These are phyloP conservation scores for Lysiphlebus fabarum DNA, from an alignment of 1,140 invertebrate species.

Conservation along the genomic window DNA sequence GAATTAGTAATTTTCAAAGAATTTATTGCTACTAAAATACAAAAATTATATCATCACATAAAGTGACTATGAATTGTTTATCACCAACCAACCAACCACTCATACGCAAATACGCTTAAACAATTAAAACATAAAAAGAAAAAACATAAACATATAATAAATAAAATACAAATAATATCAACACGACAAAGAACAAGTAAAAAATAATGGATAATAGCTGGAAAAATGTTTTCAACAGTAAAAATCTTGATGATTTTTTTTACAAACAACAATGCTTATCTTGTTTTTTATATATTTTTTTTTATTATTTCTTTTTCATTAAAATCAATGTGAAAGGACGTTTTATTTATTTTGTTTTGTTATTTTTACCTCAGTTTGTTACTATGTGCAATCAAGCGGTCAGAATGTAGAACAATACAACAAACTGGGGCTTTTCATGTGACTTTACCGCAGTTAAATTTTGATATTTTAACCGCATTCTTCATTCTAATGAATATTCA, in stretches of 20 bases:
- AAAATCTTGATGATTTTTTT: slow-evolving; percentile 16
- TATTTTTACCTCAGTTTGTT: background rate
- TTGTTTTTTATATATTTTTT: background rate
- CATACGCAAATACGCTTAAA: too few relatives aligned
- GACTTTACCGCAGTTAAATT: slow-evolving; percentile 6
- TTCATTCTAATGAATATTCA: slow-evolving; percentile 3
- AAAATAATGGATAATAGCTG: background rate
- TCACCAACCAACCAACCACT: too few relatives aligned
- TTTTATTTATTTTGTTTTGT: slow-evolving; percentile 3
- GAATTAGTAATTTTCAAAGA: too few relatives aligned
- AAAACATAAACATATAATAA: too few relatives aligned
- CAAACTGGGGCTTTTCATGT: slow-evolving; percentile 9
- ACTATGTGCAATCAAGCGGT: background rate
- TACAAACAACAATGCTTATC: slow-evolving; percentile 6
- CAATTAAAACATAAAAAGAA: too few relatives aligned
- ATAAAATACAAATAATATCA: too few relatives aligned
- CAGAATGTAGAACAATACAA: slow-evolving; percentile 13
- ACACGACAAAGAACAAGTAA: too few relatives aligned
- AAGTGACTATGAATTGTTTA: too few relatives aligned
- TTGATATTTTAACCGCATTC: slow-evolving; percentile 13
- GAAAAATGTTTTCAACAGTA: slow-evolving; percentile 1
- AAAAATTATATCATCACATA: too few relatives aligned
- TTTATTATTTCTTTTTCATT: too few relatives aligned
- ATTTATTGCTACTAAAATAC: too few relatives aligned
- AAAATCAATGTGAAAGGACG: slow-evolving; percentile 1